phyloP scores from a whole-genome alignment of 2,888 invertebrate species.

The Brachypalpus laphriformis region DNA sequence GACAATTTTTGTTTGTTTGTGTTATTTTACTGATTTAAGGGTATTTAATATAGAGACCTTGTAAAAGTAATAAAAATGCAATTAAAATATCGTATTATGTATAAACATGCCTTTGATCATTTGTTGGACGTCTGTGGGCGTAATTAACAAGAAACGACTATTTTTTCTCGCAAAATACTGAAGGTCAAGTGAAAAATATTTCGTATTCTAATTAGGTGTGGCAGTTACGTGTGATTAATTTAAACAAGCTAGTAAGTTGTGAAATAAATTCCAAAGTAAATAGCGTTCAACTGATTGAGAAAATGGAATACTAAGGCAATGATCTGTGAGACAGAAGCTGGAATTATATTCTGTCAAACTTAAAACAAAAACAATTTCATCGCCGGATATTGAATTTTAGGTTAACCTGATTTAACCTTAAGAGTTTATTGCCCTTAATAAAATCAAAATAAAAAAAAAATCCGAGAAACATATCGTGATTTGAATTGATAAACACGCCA shows the following conservation, averaged over 20 bases:
- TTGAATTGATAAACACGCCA: background rate
- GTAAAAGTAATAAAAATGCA: background rate
- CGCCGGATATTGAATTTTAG: background rate
- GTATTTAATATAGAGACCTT: background rate
- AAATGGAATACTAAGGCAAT: background rate
- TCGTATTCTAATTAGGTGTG: background rate
- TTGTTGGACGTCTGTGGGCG: background rate
- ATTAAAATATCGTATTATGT: background rate
- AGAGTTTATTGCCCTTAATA: background rate
- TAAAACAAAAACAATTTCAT: background rate
- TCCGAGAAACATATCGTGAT: background rate
- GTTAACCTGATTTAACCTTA: background rate
- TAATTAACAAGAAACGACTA: background rate
- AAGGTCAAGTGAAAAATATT: background rate
- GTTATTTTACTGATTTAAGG: background rate
- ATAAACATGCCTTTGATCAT: background rate
- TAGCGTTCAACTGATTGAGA: background rate
- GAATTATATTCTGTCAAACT: background rate
- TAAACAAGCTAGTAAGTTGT: background rate
- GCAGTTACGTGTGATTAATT: constrained; percentile 1
- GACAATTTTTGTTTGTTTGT: background rate
- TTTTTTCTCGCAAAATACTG: background rate
- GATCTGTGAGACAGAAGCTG: background rate
- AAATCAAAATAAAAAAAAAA: background rate
- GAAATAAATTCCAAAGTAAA: background rate